These are phyloP conservation scores for Mythimna impura DNA, from an alignment of 2,888 invertebrate species.

Conservation along the genomic window DNA sequence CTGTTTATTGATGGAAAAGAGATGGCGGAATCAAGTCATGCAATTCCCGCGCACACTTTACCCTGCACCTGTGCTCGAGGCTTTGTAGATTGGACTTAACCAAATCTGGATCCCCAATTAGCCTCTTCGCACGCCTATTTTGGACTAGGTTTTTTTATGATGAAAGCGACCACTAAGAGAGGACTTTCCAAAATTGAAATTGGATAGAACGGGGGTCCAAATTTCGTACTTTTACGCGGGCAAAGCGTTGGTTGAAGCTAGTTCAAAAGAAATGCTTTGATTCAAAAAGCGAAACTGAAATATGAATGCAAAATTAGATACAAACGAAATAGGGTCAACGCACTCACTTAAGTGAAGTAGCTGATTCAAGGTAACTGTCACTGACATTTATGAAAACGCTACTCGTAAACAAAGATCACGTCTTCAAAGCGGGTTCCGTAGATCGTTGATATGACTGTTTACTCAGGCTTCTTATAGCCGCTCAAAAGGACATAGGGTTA, in stretches of 20 bases:
- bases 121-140: no score
- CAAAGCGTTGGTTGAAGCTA: no score
- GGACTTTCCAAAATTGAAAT: no score
- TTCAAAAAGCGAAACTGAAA: slow-evolving; percentile 5
- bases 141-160: no score
- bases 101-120: no score
- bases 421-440: slow-evolving; percentile 19
- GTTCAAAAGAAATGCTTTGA: no score
- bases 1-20: slow-evolving; percentile 5
- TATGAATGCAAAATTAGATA: slow-evolving; percentile 6
- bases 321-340: slow-evolving; percentile 5
- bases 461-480: background rate
- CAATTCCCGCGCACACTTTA: no score
- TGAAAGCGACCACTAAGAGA: no score
- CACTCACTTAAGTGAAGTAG: slow-evolving; percentile 13
- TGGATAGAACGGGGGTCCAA: background rate
- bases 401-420: slow-evolving; percentile 18
- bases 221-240: background rate
- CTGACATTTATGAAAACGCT: slow-evolving; percentile 6
- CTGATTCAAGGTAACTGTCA: slow-evolving; percentile 7
- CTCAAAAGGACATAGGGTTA: background rate
- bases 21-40: no score
- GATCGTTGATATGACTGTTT: slow-evolving; percentile 28
- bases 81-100: no score
- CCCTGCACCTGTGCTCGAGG: no score